Evolutionary conservation across 1,140 invertebrate species (phyloP).

Genomic region (Eupristina koningsbergeri): DNA sequence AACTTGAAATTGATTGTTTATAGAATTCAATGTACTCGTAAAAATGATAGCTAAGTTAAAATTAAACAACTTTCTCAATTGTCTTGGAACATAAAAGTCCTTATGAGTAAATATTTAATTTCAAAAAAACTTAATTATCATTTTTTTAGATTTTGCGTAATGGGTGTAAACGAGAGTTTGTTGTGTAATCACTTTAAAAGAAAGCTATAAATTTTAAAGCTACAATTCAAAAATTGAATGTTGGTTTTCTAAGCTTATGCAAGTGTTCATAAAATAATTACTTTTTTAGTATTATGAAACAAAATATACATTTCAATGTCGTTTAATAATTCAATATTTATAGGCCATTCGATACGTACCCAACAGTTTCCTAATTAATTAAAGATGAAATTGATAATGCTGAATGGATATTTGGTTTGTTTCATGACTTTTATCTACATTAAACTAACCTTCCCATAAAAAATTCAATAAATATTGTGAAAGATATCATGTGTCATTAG

Average conservation of each 20-base stretch:
- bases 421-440: too few relatives aligned
- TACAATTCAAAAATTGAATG: too few relatives aligned
- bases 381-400: not conserved
- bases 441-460: not conserved
- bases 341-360: not conserved
- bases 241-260: too few relatives aligned
- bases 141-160: too few relatives aligned
- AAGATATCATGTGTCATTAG: not conserved
- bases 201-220: too few relatives aligned
- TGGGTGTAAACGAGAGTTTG: too few relatives aligned
- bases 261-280: not conserved
- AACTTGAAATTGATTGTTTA: not conserved
- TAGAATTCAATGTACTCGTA: not conserved
- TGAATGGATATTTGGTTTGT: too few relatives aligned
- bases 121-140: too few relatives aligned
- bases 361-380: not conserved
- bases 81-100: too few relatives aligned
- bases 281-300: not conserved
- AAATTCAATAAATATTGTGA: not conserved
- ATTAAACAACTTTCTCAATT: too few relatives aligned
- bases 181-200: too few relatives aligned
- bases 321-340: not conserved
- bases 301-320: not conserved
- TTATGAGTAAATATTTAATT: too few relatives aligned
- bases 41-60: not conserved